phyloP scores from a whole-genome alignment of 2,888 invertebrate species.

The Phengaris arion region DNA sequence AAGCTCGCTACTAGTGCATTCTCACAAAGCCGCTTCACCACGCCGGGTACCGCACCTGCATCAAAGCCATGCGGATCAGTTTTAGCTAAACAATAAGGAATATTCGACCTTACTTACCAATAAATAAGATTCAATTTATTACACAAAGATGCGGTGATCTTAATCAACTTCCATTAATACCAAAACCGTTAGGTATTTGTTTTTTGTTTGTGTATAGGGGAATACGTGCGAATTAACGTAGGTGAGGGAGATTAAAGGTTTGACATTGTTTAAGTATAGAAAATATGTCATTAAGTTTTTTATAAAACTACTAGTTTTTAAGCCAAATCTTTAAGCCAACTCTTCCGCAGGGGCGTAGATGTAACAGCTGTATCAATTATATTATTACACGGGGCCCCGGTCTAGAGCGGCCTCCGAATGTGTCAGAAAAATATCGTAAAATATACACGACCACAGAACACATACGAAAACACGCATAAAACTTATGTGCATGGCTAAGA shows the following conservation, averaged over 20 bases:
- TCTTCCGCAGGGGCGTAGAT: too few species aligned
- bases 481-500: too few species aligned
- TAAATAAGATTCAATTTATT: neutral
- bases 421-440: too few species aligned
- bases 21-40: conserved; percentile 15
- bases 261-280: neutral
- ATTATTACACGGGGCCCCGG: too few species aligned
- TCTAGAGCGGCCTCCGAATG: too few species aligned
- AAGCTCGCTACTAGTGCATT: conserved; percentile 8
- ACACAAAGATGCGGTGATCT: neutral
- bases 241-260: neutral
- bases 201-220: conserved; percentile 17
- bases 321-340: too few species aligned
- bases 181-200: conserved; percentile 10
- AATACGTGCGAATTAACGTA: neutral
- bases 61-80: conserved; percentile 18
- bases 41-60: conserved; percentile 17
- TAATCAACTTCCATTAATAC: conserved; percentile 28
- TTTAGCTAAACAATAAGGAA: neutral
- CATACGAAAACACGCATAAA: too few species aligned
- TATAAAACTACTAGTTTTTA: too few species aligned
- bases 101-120: neutral
- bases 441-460: too few species aligned
- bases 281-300: too few species aligned
- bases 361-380: too few species aligned